Evolutionary conservation across 2,113 vertebrate genomes (phyloP), one percentile per base, ranked within the genome.

Genomic region (Uropsilus gracilis): DNA sequence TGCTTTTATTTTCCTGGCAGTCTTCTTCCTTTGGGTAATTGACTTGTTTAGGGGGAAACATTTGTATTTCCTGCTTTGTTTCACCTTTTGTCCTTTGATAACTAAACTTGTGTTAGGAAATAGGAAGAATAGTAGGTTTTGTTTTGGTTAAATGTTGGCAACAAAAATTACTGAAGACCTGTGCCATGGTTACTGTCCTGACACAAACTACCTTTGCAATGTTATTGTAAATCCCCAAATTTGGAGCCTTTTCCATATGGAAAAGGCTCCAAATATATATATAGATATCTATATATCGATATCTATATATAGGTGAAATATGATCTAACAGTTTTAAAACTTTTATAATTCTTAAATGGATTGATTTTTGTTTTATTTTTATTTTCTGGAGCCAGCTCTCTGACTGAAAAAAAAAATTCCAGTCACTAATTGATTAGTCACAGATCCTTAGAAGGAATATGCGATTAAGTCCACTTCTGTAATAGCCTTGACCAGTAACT

Each of bases 51-150:
- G 57, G 30, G 71, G 28, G 55, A 75, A 69, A 10, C 22, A 30
- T 94, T 95, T 91, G 50, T 89, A 30, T 92, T 93, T 97, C 80
- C 83, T 95, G 53, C 77, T 90, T 64, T 44, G 86, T 82, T 97
- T 94, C 69, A 85, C 10, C 63, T 89, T 92, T 93, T 80, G 69
- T 63, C 78, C 37, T 69, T 46, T 85, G 26, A n/a, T 66, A 81
- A 91, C 59, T 94, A 64, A 93, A 61, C 91, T 81, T 95, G 77
- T 46, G 75, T 6, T 75, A 57, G 64, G 46, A 59, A 93, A 86
- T 89, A 39, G n/a, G 50, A 73, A 64, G 93, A 61, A 37, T 1
- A 48, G 42, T 61, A 86, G 69, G 66, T 73, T 92, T 63, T 95
- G 76, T 94, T 97, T 93, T 73, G 77, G 71, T 86, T 30, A 94